Base-by-base conservation (phyloP, 2,888 invertebrate species). In the Xestia xanthographa region DNA sequence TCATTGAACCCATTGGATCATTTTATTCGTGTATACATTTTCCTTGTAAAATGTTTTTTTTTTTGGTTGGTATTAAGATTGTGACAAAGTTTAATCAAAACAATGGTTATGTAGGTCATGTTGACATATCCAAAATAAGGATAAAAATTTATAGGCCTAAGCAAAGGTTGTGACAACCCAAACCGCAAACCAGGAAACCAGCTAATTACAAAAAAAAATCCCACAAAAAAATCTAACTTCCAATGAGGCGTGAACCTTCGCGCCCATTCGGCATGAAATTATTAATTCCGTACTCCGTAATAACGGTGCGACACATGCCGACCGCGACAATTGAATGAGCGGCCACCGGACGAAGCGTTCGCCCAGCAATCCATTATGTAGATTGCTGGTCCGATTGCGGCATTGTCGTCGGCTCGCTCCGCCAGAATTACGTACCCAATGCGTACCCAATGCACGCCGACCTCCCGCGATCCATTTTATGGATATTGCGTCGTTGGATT, bases 281-380 rank as follows among this genome's bases (percentile, higher is more conserved):
- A 96, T 94, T 91, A 95, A 95, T 95, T 93, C 93, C 93, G 93
- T 93, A 95, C 92, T 94, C 94, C 91, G 93, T 94, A 95, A 95
- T 95, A 95, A 95, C 95, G 91, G 92, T 87, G 91, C 93, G 94
- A 93, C 95, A 95, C 95, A 95, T 95, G 95, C 87, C 93, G 93
- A 93, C 93, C 94, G 92, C 95, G 95, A 93, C 95, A 96, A 96
- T 96, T 96, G 95, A 95, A 96, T 96, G 96, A 96, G 93, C 94
- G 91, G 86, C 93, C 94, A 93, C 94, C 94, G 95, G 95, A 94
- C 89, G 89, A 82, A 80, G 79, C 95, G 95, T 93, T 94, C 95
- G 94, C 91, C 92, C 94, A 95, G 94, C 96, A 95, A 96, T 96
- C 96, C 95, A 96, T 96, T 96, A 96, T 96, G 96, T 94, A 96